A percentile compares a stretch with the other conserved stretches of the same genome.
Conservation (phyloP, 2,888 invertebrate species). For the Beris chalybata region DNA sequence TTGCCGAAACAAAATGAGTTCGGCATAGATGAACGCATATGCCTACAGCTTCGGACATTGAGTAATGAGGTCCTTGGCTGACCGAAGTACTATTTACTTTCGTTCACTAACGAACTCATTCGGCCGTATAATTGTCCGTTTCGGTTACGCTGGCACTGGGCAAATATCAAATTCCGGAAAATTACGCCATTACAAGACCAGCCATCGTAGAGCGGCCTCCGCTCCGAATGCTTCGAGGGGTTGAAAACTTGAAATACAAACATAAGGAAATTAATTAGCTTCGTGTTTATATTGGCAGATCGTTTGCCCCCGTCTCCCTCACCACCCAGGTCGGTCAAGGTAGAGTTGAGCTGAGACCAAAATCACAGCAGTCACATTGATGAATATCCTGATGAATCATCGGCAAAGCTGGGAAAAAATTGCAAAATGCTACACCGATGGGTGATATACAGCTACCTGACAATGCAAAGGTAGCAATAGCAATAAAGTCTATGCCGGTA, state of each 20-base stretch:
- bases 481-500: too few species aligned
- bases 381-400: too few species aligned
- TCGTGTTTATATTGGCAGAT: conserved; percentile 26
- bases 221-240: neutral
- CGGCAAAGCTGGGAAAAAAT: too few species aligned
- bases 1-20: too few species aligned
- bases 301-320: neutral
- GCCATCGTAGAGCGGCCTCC: too few species aligned
- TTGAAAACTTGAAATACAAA: conserved; percentile 28
- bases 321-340: too few species aligned
- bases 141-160: conserved; percentile 7
- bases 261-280: conserved; percentile 32
- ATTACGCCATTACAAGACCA: conserved; percentile 26
- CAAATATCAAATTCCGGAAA: conserved; percentile 29
- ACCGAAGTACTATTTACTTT: conserved; percentile 19
- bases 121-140: conserved; percentile 11
- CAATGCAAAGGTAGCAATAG: too few species aligned
- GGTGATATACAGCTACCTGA: too few species aligned
- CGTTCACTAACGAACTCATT: conserved; percentile 24
- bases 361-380: too few species aligned
- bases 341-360: too few species aligned
- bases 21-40: too few species aligned
- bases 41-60: conserved; percentile 8
- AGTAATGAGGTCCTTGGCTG: conserved; percentile 24
- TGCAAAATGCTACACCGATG: too few species aligned